Evolutionary conservation across 2,888 invertebrate genomes (phyloP).

Genomic region (Microctonus aethiopoides): DNA sequence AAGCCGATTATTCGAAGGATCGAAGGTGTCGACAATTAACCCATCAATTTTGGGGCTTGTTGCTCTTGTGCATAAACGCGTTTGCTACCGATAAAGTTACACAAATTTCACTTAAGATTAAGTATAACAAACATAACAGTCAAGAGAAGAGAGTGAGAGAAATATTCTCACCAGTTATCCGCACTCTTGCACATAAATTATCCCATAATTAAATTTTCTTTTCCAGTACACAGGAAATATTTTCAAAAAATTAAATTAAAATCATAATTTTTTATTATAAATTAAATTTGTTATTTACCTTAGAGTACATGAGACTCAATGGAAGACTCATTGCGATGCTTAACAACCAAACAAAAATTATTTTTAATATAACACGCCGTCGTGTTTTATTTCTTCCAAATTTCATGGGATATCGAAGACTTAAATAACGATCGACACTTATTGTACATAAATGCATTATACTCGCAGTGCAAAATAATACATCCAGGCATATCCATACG

Average conservation of each 20-base stretch:
- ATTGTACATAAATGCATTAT: constrained; percentile 98
- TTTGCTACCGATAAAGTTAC: not conserved
- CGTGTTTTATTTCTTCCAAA: constrained; percentile 91
- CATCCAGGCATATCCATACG: constrained; percentile 95
- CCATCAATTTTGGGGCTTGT: constrained; percentile 11
- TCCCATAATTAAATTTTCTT: too few relatives aligned
- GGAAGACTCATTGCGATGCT: constrained; percentile 93
- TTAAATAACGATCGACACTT: constrained; percentile 93
- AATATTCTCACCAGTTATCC: not conserved
- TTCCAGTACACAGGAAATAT: too few relatives aligned
- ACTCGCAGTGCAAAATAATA: constrained; percentile 95
- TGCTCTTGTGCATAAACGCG: not conserved
- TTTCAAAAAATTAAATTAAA: not conserved
- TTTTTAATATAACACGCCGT: constrained; percentile 86
- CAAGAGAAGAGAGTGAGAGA: not conserved
- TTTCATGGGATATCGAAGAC: constrained; percentile 91
- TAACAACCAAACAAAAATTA: constrained; percentile 92
- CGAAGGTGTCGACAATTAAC: constrained; percentile 2
- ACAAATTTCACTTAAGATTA: not conserved
- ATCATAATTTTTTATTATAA: not conserved
- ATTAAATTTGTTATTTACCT: constrained; percentile 70
- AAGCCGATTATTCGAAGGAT: not conserved
- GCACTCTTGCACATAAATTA: not conserved
- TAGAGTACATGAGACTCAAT: constrained; percentile 87
- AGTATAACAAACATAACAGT: not conserved